Base-by-base conservation (phyloP, 2,113 vertebrate species). In the Pungitius pungitius region DNA sequence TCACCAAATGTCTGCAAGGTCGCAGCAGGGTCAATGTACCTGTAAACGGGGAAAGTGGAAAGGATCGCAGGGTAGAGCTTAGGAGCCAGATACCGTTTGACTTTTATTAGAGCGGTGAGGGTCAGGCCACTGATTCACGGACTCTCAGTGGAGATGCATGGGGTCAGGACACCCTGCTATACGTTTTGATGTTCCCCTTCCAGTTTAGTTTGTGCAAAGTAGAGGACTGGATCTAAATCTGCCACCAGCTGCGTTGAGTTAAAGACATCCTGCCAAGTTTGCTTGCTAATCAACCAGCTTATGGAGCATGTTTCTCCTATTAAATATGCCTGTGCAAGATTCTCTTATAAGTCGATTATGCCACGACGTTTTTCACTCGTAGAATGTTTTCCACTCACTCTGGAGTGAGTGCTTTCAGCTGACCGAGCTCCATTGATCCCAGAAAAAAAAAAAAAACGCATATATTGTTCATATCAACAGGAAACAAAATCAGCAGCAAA, bases 51-150 rank as follows among this genome's bases (percentile, higher is more conserved):
- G 80, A 90, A n/a, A 77, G 88, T 74, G 68, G 26, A 57, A 57
- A 67, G 62, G 74, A 75, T 60, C 35, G 58, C 27, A 74, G 65
- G 69, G 75, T 63, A 13, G 77, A 65, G 73, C 81, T 71, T 75
- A 39, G 85, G 78, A 75, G 77, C 63, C 56, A 74, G 80, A 85
- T 85, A 85, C 84, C 60, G 75, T 90, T 90, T 88, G 81, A 79
- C 80, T 90, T 72, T 85, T 79, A 76, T 75, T 81, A 47, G 87
- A 57, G 77, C 54, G 56, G 45, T 71, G 73, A 87, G 78, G 83
- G 85, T 88, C 80, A 80, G 61, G 86, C 67, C 82, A 72, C 59
- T 54, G 78, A 83, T 79, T 80, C 26, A 60, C 27, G 35, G 49
- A 61, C 73, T 80, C 54, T 71, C 24, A 42, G 51, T 73, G 57